Percentiles rank a stretch among this genome's conserved stretches.
Conservation (phyloP, 2,888 invertebrate species). For the Drosophila pseudotakahashii region DNA sequence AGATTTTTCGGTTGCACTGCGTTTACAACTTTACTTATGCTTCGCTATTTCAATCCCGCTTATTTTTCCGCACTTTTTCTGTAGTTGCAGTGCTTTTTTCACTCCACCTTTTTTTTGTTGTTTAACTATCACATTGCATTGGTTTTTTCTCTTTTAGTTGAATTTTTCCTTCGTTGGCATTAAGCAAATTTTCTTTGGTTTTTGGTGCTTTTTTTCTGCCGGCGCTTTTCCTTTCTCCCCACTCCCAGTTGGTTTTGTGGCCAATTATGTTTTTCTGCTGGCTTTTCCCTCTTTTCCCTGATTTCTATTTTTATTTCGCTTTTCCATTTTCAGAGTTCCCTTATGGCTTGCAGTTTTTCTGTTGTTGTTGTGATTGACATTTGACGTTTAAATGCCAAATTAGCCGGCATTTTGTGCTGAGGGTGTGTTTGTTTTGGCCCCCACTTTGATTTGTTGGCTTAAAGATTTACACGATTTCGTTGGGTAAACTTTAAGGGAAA, state of each 20-base stretch:
- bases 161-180: constrained; percentile 25
- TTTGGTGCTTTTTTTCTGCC: constrained; percentile 6
- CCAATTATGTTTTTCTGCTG: constrained; percentile 45
- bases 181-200: constrained; percentile 41
- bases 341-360: constrained; percentile 2
- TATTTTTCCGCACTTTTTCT: constrained; percentile 7
- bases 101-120: not conserved
- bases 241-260: constrained; percentile 17
- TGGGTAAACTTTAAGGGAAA: constrained; percentile 20
- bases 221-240: constrained; percentile 2
- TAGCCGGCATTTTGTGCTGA: constrained; percentile 59
- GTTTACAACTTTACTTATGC: constrained; percentile 40
- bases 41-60: constrained; percentile 33
- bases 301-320: constrained; percentile 45
- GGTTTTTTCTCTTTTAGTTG: constrained; percentile 17
- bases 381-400: constrained; percentile 80
- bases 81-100: constrained; percentile 9
- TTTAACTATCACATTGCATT: constrained; percentile 35
- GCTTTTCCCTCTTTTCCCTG: constrained; percentile 17
- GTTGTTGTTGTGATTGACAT: constrained; percentile 70
- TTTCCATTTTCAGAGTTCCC: constrained; percentile 38
- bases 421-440: constrained; percentile 25
- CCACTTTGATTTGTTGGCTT: constrained; percentile 36
- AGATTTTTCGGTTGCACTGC: constrained; percentile 34
- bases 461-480: constrained; percentile 36